Base-by-base conservation (phyloP, 1,140 invertebrate species). In the Drosophila tropicalis region DNA sequence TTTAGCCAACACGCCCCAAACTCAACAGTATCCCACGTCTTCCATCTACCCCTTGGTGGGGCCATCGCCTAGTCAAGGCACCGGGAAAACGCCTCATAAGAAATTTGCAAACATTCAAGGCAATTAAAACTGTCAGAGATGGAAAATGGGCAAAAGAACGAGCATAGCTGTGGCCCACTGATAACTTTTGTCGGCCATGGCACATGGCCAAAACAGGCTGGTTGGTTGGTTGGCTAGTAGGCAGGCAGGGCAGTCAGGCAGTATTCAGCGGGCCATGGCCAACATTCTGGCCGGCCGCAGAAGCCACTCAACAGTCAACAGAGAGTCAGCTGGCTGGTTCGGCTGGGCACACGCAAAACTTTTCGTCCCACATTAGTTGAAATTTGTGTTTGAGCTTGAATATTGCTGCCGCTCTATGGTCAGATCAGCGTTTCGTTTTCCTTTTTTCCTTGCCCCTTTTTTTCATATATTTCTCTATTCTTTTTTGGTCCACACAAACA, bases 81-180 rank as follows among this genome's bases (percentile, higher is more conserved):
- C 17, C 17, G 44, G 44, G 44, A 51, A 51, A 51, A 51, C 17
- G 44, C 44, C 44, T 76, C 72, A 81, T 77, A 86, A 86, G 83
- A 86, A 86, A 86, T 86, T 86, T 86, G 83, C 83, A 87, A 86
- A 83, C 83, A 86, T 87, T 86, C 83, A 73, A 86, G 83, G 83
- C 83, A 86, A 86, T 86, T 86, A 86, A 86, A 86, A 86, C 83
- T 86, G 83, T 86, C 83, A 87, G 83, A 64, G 74, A 51, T 51
- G 44, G 65, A 75, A 73, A 76, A 71, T 76, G 79, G 61, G 62
- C 22, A 32, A 61, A 32, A 44, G 67, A 44, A 55, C 17, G 44
- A 65, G 34, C 17, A 55, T 47, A 5, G 22, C 67, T 76, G 78
- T 55, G 74, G 61, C 62, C 56, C 75, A 78, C 75, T 79, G 82